Evolutionary conservation across 2,113 vertebrate genomes (phyloP).

Genomic region (Athene noctua): DNA sequence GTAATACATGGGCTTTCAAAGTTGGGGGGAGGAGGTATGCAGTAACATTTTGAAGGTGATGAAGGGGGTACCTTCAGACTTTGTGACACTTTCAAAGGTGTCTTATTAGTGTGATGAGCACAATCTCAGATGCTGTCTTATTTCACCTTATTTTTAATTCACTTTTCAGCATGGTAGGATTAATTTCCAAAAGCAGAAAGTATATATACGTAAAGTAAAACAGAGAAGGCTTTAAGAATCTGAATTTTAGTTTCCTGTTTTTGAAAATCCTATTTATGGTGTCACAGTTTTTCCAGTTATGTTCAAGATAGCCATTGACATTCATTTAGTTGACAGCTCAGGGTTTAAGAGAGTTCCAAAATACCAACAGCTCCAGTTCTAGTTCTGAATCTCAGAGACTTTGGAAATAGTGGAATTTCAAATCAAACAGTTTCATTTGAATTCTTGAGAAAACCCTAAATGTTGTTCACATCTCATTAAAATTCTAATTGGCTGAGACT

Average conservation of each 20-base stretch:
- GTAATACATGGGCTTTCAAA: slow-evolving; percentile 68
- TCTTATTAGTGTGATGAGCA: background rate
- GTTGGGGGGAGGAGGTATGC: background rate
- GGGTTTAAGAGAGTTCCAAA: background rate
- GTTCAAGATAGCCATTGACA: background rate
- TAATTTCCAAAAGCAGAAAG: background rate
- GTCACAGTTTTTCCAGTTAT: background rate
- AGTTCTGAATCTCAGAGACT: slow-evolving; percentile 10
- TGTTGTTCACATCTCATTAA: slow-evolving; percentile 5
- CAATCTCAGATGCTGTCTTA: background rate
- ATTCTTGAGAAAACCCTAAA: background rate
- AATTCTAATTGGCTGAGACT: slow-evolving; percentile 7
- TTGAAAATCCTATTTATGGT: background rate
- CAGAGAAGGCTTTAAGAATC: background rate
- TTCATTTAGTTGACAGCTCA: background rate
- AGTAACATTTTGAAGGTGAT: background rate
- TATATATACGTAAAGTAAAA: background rate
- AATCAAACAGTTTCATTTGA: background rate
- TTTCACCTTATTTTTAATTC: background rate
- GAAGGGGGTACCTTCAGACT: background rate
- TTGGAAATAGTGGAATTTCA: slow-evolving; percentile 11
- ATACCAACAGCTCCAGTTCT: background rate
- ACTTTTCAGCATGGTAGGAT: background rate
- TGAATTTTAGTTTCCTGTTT: background rate
- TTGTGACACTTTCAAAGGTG: background rate